phyloP scores from a whole-genome alignment of 2,888 invertebrate species.

The Hydriomena furcata region DNA sequence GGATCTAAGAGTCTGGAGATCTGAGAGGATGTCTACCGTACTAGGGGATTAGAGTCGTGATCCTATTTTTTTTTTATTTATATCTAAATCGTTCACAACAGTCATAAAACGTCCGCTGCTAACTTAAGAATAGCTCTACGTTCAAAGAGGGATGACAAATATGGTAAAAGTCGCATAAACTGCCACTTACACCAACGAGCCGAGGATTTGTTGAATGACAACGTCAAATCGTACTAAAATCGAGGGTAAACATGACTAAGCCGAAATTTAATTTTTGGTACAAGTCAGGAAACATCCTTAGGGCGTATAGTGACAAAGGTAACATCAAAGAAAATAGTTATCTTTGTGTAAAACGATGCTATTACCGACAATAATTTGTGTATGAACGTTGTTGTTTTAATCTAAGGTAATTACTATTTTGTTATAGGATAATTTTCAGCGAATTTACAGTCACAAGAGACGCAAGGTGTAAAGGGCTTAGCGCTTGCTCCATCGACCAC shows the following conservation, averaged over 20 bases:
- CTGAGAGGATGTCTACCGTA: too few relatives aligned
- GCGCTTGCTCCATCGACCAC: too few relatives aligned
- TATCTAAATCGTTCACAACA: not conserved
- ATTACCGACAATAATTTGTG: not conserved
- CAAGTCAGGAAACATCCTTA: slow-evolving; percentile 8
- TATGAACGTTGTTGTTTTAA: not conserved
- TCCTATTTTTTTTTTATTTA: too few relatives aligned
- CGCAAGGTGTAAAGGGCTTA: too few relatives aligned
- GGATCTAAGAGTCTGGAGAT: too few relatives aligned
- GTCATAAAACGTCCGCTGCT: not conserved
- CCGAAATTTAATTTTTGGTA: not conserved
- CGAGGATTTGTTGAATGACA: not conserved
- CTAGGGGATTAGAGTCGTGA: too few relatives aligned
- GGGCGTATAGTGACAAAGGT: slow-evolving; percentile 19
- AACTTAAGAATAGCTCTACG: not conserved
- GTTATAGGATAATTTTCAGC: too few relatives aligned
- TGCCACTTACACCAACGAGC: not conserved
- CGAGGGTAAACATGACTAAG: not conserved
- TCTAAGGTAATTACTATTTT: too few relatives aligned
- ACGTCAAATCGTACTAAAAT: not conserved
- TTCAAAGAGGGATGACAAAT: too few relatives aligned
- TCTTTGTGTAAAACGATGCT: slow-evolving; percentile 13
- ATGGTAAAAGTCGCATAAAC: not conserved
- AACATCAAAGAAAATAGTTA: slow-evolving; percentile 19
- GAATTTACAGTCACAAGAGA: too few relatives aligned